These are phyloP conservation scores for Tragelaphus scriptus DNA, from an alignment of 2,113 vertebrate genomes.

Conservation along the genomic window DNA sequence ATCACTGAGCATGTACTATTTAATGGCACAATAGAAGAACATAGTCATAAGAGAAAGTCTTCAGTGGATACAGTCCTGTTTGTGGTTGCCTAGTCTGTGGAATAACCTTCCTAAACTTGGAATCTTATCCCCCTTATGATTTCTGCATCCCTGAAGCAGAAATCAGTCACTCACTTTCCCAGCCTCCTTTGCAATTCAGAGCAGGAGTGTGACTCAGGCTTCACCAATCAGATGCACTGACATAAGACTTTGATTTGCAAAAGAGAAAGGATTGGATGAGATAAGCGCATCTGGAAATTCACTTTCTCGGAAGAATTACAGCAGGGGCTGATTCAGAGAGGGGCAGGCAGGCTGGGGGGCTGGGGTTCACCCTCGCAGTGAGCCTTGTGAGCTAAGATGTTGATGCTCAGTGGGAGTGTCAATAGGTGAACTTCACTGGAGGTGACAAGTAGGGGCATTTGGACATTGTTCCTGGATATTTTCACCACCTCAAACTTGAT, in stretches of 20 bases:
- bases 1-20: rapidly evolving
- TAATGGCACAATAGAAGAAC: rapidly evolving
- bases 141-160: background rate
- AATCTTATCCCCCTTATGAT: background rate
- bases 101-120: background rate
- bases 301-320: background rate
- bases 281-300: rapidly evolving
- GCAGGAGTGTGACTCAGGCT: background rate
- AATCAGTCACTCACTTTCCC: background rate
- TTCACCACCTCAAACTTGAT: background rate
- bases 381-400: background rate
- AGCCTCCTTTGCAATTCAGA: background rate
- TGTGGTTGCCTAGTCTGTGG: background rate
- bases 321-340: background rate
- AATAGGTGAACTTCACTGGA: rapidly evolving
- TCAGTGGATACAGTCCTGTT: rapidly evolving
- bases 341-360: background rate
- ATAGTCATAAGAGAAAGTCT: background rate
- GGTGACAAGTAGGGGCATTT: background rate
- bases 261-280: background rate
- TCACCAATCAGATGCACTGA: background rate
- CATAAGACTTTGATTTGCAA: background rate
- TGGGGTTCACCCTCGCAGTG: rapidly evolving
- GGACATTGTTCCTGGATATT: background rate
- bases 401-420: rapidly evolving